Conservation (phyloP, 1,140 invertebrate genomes). For the Tachypleus tridentatus region DNA sequence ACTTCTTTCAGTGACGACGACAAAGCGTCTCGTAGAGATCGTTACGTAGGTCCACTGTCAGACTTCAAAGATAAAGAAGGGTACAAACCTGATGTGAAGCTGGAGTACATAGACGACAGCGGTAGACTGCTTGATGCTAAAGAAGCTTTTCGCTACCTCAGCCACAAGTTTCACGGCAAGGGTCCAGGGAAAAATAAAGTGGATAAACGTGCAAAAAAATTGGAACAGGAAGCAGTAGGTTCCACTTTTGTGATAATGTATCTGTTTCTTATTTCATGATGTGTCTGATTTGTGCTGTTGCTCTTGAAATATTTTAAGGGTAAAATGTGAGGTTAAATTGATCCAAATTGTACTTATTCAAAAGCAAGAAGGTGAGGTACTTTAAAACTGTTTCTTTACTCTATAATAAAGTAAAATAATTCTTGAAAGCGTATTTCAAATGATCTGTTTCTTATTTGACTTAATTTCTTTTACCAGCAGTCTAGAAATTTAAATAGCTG, state of each 20-base stretch:
- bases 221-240: conserved; percentile 76
- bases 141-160: conserved; percentile 73
- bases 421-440: conserved; percentile 5
- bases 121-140: conserved; percentile 81
- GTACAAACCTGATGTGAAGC: conserved; percentile 90
- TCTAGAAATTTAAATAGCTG: no score
- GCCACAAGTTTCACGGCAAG: conserved; percentile 97
- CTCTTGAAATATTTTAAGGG: no score
- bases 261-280: no score
- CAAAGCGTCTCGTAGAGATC: conserved; percentile 46
- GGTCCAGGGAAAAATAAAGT: conserved; percentile 97
- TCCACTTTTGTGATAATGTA: neutral
- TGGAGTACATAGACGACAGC: conserved; percentile 96
- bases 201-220: conserved; percentile 92
- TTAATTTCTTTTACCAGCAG: no score
- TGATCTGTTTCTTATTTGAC: no score
- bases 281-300: no score
- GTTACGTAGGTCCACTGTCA: conserved; percentile 69
- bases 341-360: no score
- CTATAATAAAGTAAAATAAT: neutral
- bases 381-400: neutral
- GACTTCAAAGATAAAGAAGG: conserved; percentile 90
- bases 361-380: neutral
- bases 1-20: conserved; percentile 58
- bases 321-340: neutral